These are phyloP conservation scores for Mormyrus hasselquistii DNA, from an alignment of 2,797 vertebrate species.

Conservation along the genomic window DNA sequence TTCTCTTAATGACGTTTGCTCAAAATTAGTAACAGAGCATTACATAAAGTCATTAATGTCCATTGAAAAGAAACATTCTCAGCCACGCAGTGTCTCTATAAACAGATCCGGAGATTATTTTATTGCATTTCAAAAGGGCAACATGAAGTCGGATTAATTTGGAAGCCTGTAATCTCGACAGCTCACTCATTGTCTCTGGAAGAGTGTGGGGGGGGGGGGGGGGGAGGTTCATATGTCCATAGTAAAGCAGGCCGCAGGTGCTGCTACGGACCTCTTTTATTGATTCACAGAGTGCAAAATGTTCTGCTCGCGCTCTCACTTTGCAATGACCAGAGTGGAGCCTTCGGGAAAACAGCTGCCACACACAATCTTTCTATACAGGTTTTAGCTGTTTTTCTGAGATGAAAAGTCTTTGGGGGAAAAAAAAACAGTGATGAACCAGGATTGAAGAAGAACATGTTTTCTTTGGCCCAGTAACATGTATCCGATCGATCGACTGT, in stretches of 20 bases:
- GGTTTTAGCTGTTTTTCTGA: neutral
- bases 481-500: neutral
- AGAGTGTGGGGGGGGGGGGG: neutral
- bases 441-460: neutral
- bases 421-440: neutral
- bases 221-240: neutral
- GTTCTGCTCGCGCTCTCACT: neutral
- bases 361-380: neutral
- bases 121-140: neutral
- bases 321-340: neutral
- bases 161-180: neutral
- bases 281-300: neutral
- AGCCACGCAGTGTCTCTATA: neutral
- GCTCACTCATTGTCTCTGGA: neutral
- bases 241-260: neutral
- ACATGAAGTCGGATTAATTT: neutral
- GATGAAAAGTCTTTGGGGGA: neutral
- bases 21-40: neutral
- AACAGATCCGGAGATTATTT: neutral
- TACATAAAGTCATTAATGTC: neutral
- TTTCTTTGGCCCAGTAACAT: neutral
- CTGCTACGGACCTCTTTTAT: neutral
- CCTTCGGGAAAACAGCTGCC: slow-evolving; percentile 6
- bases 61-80: neutral
- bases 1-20: neutral